phyloP scores from a whole-genome alignment of 2,888 invertebrate species.

The Phrixothrix hirtus region DNA sequence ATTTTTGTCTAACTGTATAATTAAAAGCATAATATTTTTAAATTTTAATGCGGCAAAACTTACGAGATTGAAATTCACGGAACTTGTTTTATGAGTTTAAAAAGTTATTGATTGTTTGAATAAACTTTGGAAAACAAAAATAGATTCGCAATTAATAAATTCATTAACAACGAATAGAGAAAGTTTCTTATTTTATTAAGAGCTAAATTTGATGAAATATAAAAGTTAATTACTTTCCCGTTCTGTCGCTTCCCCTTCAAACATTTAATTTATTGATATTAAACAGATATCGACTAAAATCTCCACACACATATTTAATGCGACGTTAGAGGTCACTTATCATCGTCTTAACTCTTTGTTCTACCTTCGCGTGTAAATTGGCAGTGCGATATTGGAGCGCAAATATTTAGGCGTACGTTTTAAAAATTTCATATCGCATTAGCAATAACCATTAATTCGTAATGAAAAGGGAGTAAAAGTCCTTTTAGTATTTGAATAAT shows the following conservation, averaged over 20 bases:
- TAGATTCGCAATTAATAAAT: too few relatives aligned
- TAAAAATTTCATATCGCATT: constrained; percentile 4
- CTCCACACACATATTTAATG: constrained; percentile 12
- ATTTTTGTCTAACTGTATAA: too few relatives aligned
- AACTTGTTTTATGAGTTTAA: too few relatives aligned
- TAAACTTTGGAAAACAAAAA: too few relatives aligned
- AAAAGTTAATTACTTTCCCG: too few relatives aligned
- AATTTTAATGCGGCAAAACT: too few relatives aligned
- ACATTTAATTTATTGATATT: constrained; percentile 1
- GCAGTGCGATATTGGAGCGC: neutral
- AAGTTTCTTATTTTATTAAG: too few relatives aligned
- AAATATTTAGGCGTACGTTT: constrained; percentile 1
- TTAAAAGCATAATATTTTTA: too few relatives aligned
- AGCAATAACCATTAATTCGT: constrained; percentile 13
- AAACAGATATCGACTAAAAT: constrained; percentile 10
- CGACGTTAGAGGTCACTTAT: constrained; percentile 18
- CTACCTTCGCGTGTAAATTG: constrained; percentile 9
- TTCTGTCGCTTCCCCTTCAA: constrained; percentile 4
- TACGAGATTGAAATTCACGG: too few relatives aligned
- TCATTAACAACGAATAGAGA: too few relatives aligned
- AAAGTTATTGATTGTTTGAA: too few relatives aligned
- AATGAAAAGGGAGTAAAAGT: constrained; percentile 6
- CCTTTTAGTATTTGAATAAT: constrained; percentile 12
- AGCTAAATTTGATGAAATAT: too few relatives aligned
- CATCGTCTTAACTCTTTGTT: constrained; percentile 13